Base-by-base conservation (phyloP, 2,113 vertebrate genomes). In the Sciurus niger region DNA sequence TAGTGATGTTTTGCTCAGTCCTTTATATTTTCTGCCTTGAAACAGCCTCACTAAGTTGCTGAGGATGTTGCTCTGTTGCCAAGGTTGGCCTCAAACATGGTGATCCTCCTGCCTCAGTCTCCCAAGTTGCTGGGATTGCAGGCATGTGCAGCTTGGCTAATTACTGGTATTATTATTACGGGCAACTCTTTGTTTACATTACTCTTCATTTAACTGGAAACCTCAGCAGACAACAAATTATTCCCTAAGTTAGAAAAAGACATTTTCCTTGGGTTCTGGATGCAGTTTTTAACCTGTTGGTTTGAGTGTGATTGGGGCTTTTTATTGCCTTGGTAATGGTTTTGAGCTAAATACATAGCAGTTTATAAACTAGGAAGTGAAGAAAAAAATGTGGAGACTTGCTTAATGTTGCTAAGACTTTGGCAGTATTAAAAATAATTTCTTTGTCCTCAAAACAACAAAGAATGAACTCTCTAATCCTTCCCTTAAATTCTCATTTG, bases 401-500 rank as follows among this genome's bases (percentile, higher is more conserved):
- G 10, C 51, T 90, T 76, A 77, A 1, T 89, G 37, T 65, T 96
- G 68, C 48, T 84, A 87, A 72, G 34, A 97, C 17, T 72, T 95
- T 8, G 79, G 22, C 77, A 89, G 22, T 93, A 89, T 89, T 18
- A 93, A 91, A 96, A 92, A 87, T 90, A 92, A 89, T 84, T 40
- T 91, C 51, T 74, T 43, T 78, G 37, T 53, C 82, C 84, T 96
- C 73, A 84, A 77, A 96, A 74, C 22, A 72, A 83, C 34, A 84
- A 82, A 85, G 16, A 48, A 76, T 96, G 60, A 74, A 94, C 83
- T 96, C 48, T 88, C 17, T 58, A 84, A 55, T 67, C 43, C 30
- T 90, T 87, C 84, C 48, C 55, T 89, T 93, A 85, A 78, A 72
- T 93, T 92, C 80, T 93, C 68, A 87, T 85, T 93, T 97, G 90